These are phyloP conservation scores for Notoglanidium macrostoma DNA, from an alignment of 2,797 vertebrate genomes.

Conservation along the genomic window DNA sequence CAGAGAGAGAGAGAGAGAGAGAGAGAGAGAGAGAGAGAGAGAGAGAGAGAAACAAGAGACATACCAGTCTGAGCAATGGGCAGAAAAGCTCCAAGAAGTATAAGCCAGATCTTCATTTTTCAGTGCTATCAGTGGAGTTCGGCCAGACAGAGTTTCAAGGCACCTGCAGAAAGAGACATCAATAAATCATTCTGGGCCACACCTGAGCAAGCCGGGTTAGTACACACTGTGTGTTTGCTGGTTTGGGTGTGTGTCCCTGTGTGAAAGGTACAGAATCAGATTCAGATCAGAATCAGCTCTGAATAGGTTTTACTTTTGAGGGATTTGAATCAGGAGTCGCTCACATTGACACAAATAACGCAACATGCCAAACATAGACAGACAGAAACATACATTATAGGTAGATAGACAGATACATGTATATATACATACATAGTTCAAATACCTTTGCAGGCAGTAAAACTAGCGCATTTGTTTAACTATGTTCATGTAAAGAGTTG, in stretches of 20 bases:
- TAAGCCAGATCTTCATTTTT: conserved; percentile 66
- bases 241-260: conserved; percentile 23
- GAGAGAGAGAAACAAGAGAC: not conserved
- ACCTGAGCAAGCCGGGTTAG: conserved; percentile 10
- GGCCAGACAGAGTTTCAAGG: conserved; percentile 53
- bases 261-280: conserved; percentile 12
- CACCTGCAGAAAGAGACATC: conserved; percentile 61
- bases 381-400: conserved; percentile 18
- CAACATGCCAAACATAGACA: not conserved
- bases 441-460: conserved; percentile 48
- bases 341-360: not conserved
- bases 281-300: not conserved
- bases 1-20: not conserved
- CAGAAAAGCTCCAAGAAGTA: conserved; percentile 61
- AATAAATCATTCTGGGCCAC: conserved; percentile 41
- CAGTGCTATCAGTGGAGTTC: conserved; percentile 44
- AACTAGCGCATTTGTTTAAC: conserved; percentile 40
- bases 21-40: not conserved
- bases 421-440: conserved; percentile 38
- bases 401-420: conserved; percentile 25
- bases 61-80: conserved; percentile 67
- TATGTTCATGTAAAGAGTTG: conserved; percentile 46
- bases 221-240: conserved; percentile 20
- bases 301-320: not conserved
- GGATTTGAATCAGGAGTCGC: not conserved